Conservation (phyloP, 1,140 invertebrate species). For the Zelostemma sp. region DNA sequence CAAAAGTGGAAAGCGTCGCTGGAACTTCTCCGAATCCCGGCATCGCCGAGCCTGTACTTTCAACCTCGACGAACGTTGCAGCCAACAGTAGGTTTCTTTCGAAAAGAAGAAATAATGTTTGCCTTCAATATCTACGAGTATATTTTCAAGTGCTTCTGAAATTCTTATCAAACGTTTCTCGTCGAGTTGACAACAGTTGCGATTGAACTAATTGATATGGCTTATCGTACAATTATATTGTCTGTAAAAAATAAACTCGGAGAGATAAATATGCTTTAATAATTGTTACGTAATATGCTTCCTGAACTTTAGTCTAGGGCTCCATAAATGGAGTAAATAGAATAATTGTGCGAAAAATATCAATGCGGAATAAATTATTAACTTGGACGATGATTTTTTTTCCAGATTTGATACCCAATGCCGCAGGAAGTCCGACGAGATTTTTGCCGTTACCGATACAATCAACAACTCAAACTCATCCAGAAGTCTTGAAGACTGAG, state of each 20-base stretch:
- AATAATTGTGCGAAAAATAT: no score
- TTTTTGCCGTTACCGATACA: slow-evolving; percentile 48
- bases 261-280: no score
- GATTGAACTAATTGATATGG: not conserved
- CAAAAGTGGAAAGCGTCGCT: not conserved
- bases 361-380: no score
- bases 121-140: no score
- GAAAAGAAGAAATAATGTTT: not conserved
- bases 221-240: slow-evolving; percentile 1
- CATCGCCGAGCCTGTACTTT: not conserved
- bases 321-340: no score
- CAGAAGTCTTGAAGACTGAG: slow-evolving; percentile 60
- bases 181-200: not conserved
- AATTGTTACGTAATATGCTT: no score
- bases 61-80: not conserved
- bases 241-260: not conserved
- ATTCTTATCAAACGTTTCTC: not conserved
- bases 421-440: slow-evolving; percentile 39
- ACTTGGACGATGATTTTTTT: slow-evolving; percentile 13
- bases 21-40: not conserved
- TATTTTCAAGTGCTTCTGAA: no score
- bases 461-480: slow-evolving; percentile 24
- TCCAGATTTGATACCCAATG: slow-evolving; percentile 52
- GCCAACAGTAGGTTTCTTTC: not conserved
- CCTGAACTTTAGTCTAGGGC: no score